These are phyloP conservation scores for Rotaria socialis DNA, from an alignment of 2,888 invertebrate genomes.

Conservation along the genomic window DNA sequence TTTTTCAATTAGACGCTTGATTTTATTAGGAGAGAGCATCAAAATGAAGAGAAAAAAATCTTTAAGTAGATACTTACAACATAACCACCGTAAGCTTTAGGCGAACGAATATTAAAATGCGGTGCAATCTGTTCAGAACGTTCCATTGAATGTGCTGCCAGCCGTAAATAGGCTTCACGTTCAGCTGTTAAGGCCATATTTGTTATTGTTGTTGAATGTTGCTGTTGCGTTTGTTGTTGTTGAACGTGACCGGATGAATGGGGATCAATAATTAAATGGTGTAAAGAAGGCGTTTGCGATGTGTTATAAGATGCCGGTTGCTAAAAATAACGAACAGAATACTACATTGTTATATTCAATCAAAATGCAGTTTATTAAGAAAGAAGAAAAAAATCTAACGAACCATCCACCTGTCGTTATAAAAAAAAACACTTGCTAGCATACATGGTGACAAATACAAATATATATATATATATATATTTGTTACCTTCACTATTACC, in stretches of 20 bases:
- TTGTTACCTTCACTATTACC: background rate
- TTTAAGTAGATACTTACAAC: background rate
- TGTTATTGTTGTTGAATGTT: slow-evolving; percentile 10
- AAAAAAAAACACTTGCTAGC: background rate
- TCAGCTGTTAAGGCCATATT: slow-evolving; percentile 31
- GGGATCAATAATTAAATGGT: slow-evolving; percentile 16
- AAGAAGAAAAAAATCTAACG: background rate
- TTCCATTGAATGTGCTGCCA: slow-evolving; percentile 22
- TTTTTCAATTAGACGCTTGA: background rate
- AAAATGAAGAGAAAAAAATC: background rate
- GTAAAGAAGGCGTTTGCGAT: slow-evolving; percentile 22
- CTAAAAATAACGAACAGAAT: background rate
- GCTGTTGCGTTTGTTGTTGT: background rate
- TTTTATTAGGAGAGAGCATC: background rate
- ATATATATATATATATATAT: background rate
- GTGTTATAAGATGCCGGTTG: slow-evolving; percentile 21
- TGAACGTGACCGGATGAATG: slow-evolving; percentile 15
- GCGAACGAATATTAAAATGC: slow-evolving; percentile 34
- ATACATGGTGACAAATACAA: background rate
- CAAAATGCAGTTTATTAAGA: background rate
- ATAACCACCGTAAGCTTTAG: slow-evolving; percentile 34
- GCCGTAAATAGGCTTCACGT: slow-evolving; percentile 34
- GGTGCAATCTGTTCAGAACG: background rate
- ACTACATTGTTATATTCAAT: background rate
- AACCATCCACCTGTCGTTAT: background rate